Conservation (phyloP, 64 coral and sea anemone species). For the Pachyseris speciosa region DNA sequence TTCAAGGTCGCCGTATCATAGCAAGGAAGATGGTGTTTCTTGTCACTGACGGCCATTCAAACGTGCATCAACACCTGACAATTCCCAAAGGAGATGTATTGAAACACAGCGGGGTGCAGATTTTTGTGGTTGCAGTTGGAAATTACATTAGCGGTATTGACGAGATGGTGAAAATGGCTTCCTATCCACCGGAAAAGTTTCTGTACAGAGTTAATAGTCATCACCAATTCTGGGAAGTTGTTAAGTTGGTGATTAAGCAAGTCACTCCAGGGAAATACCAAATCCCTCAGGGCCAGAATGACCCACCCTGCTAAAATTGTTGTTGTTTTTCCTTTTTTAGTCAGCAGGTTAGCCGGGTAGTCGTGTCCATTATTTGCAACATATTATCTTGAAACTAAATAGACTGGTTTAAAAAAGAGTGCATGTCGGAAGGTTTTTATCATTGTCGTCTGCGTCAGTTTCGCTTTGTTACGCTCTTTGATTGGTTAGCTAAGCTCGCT, state of each 20-base stretch:
- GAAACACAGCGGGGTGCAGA: neutral
- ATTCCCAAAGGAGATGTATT: neutral
- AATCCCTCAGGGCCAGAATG: neutral
- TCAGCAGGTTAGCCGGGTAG: neutral
- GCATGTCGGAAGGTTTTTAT: too few relatives aligned
- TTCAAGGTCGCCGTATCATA: neutral
- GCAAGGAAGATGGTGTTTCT: neutral
- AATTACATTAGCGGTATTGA: neutral
- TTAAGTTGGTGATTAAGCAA: neutral
- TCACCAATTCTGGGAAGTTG: neutral
- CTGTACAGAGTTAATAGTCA: neutral
- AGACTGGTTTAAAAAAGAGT: too few relatives aligned
- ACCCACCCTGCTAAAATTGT: neutral
- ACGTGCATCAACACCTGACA: neutral
- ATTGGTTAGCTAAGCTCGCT: too few relatives aligned
- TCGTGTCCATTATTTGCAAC: too few relatives aligned
- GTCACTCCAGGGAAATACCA: neutral
- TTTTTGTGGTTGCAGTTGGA: constrained; percentile 22
- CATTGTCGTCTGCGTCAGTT: too few relatives aligned
- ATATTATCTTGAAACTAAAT: too few relatives aligned
- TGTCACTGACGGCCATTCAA: constrained; percentile 34
- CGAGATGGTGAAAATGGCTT: constrained; percentile 9
- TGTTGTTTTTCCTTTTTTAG: neutral
- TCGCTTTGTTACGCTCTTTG: too few relatives aligned
- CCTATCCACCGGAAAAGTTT: neutral